Evolutionary conservation across 2,888 invertebrate species (phyloP).

Genomic region (Alsophila aescularia): DNA sequence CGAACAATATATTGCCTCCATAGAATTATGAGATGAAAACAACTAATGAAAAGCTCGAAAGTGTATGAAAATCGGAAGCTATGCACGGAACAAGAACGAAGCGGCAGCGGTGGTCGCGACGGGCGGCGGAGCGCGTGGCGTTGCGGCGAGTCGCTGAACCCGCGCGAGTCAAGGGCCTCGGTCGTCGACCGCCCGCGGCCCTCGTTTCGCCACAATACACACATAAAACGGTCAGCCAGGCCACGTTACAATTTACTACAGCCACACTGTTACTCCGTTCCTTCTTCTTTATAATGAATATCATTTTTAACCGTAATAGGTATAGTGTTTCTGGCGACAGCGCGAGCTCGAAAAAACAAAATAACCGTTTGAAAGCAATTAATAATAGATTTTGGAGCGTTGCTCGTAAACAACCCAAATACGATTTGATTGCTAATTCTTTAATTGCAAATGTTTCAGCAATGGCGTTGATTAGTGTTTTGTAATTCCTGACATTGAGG

Average conservation of each 20-base stretch:
- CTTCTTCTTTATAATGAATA: conserved; percentile 35
- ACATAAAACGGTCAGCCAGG: conserved; percentile 58
- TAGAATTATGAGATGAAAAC: no score
- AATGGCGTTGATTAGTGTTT: conserved; percentile 13
- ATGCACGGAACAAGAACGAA: conserved; percentile 24
- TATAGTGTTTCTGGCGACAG: conserved; percentile 29
- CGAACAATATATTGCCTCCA: no score
- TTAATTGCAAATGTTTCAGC: conserved; percentile 17
- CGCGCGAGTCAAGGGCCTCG: conserved; percentile 81
- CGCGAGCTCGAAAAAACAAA: conserved; percentile 18
- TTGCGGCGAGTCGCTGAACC: conserved; percentile 80
- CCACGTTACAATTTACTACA: conserved; percentile 55
- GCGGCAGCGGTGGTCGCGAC: conserved; percentile 41
- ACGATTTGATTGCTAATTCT: conserved; percentile 23
- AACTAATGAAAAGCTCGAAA: neutral
- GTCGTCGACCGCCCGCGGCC: conserved; percentile 78
- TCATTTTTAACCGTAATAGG: conserved; percentile 34
- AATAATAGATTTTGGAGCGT: conserved; percentile 26
- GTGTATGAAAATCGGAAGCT: neutral
- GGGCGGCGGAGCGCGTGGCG: conserved; percentile 37
- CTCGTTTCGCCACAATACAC: conserved; percentile 67
- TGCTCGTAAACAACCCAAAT: conserved; percentile 25
- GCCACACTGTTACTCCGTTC: conserved; percentile 32
- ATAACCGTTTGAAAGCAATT: conserved; percentile 30
- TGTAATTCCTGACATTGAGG: no score